Base-by-base conservation (phyloP, 2,797 vertebrate species). In the Erethizon dorsatum region DNA sequence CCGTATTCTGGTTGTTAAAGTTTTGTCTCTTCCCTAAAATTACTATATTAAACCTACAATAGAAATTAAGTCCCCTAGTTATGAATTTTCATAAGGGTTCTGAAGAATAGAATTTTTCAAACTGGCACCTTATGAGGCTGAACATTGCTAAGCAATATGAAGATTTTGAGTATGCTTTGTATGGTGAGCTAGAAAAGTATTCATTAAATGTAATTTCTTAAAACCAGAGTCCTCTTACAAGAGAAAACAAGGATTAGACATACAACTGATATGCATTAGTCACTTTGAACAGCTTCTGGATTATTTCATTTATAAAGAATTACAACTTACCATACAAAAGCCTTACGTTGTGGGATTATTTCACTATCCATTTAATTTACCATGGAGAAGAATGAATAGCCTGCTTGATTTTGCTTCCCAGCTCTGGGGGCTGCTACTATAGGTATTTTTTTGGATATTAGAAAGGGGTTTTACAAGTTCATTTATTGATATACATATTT, bases 161-260 rank as follows among this genome's bases (percentile, higher is more conserved):
- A 77, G 24, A 61, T 84, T 93, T 77, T 88, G 22, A 91, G 24
- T 77, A 17, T 90, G 61, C 33, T 88, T 18, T 91, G 33, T 28
- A 47, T 73, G 80, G 26, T 86, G 54, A 93, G n/a, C 80, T 91
- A 91, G 52, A 83, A 88, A 84, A 97, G 31, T 91, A 96, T 83
- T 89, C 33, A 69, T 95, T 91, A 95, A 95, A 50, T 85, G 14
- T 22, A 92, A 75, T 91, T 96, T 56, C 26, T 54, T 54, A 85
- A 88, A 96, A 88, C 31, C 52, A 28, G n/a, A 65, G 52, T 88
- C 14, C 0, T 83, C 41, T 69, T 88, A 65, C 17, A 56, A 82
- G 5, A 96, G 37, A 71, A 92, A 96, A 83, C 2, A 95, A 93
- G 63, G 63, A 79, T 83, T 17, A 50, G 63, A 67, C 4, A 18